These are phyloP conservation scores for Melieria picta DNA, from an alignment of 2,888 invertebrate genomes.

Conservation along the genomic window DNA sequence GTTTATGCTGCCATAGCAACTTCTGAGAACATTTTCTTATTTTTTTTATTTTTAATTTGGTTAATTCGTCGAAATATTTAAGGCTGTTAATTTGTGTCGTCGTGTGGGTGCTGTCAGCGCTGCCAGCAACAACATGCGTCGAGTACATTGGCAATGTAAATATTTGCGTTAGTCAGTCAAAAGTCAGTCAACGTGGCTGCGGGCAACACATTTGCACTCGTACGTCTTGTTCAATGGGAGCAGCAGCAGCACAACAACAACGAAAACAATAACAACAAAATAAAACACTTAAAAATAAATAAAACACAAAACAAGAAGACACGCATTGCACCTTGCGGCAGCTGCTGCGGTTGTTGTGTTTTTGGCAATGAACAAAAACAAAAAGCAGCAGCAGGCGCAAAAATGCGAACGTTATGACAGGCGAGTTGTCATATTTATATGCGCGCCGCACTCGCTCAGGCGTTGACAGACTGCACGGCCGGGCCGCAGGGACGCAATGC, in stretches of 20 bases:
- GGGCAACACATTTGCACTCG: background rate
- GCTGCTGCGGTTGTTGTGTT: too few species aligned
- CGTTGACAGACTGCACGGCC: constrained; percentile 14
- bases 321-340: too few species aligned
- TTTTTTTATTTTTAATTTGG: too few species aligned
- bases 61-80: background rate
- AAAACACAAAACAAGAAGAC: background rate
- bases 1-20: too few species aligned
- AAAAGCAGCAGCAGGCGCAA: constrained; percentile 6
- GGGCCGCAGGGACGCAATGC: background rate
- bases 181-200: constrained; percentile 4
- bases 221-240: background rate
- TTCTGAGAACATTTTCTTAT: too few species aligned
- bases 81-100: background rate
- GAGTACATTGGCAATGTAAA: background rate
- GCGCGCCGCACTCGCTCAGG: constrained; percentile 9
- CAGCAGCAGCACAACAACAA: background rate
- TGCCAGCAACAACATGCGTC: background rate
- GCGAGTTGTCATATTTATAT: constrained; percentile 30
- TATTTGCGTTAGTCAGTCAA: constrained; percentile 21
- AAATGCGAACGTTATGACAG: constrained; percentile 17
- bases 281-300: background rate
- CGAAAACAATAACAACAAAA: background rate
- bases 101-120: too few species aligned
- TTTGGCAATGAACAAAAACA: background rate